phyloP scores from a whole-genome alignment of 2,888 invertebrate genomes.

The Drosophila recens region DNA sequence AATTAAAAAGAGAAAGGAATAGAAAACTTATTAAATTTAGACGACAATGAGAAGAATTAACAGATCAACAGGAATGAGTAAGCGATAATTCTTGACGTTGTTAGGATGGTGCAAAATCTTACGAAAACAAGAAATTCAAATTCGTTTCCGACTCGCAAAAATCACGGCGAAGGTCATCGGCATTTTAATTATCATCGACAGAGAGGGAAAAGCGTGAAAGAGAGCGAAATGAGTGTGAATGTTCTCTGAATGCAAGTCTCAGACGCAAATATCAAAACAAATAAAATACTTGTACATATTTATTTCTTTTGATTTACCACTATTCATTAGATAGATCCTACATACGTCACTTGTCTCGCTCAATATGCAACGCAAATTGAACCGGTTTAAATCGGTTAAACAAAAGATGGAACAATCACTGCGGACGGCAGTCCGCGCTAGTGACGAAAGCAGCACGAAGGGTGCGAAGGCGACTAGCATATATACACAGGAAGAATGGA shows the following conservation, averaged over 20 bases:
- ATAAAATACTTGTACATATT: constrained; percentile 9
- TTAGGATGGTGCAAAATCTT: constrained; percentile 12
- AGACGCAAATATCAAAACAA: constrained; percentile 48
- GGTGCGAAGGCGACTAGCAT: too few relatives aligned
- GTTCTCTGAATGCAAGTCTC: constrained; percentile 23
- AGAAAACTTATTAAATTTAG: constrained; percentile 24
- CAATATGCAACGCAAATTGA: constrained; percentile 41
- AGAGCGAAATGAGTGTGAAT: constrained; percentile 3
- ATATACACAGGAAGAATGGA: too few relatives aligned
- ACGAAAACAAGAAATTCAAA: constrained; percentile 17
- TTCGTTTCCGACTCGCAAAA: constrained; percentile 31
- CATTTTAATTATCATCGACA: constrained; percentile 34
- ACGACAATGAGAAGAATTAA: constrained; percentile 24
- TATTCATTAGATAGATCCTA: constrained; percentile 22
- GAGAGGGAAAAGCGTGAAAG: not conserved
- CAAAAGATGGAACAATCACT: constrained; percentile 15
- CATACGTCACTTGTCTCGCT: constrained; percentile 15
- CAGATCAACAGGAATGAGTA: constrained; percentile 46
- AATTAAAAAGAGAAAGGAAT: constrained; percentile 25
- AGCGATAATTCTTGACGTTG: constrained; percentile 24
- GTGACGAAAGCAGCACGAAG: too few relatives aligned
- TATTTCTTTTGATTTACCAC: constrained; percentile 5
- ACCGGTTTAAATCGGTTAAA: constrained; percentile 51
- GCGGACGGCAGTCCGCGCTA: too few relatives aligned
- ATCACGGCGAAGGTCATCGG: constrained; percentile 39